phyloP scores from a whole-genome alignment of 2,797 vertebrate species.

The Phataginus tetradactyla region DNA sequence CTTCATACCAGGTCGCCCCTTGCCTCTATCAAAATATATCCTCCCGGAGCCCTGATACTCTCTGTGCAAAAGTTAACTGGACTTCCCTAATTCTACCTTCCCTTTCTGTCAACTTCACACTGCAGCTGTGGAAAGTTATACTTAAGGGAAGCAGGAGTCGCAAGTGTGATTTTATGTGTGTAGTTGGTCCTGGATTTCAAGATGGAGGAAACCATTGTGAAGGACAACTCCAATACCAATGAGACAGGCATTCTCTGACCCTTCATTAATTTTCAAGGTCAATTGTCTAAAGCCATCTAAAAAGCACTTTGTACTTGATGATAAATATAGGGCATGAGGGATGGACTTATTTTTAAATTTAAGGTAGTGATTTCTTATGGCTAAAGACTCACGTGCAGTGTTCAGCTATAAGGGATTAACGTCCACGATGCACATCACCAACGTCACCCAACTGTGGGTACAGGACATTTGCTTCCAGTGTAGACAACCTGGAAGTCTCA shows the following conservation, averaged over 20 bases:
- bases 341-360: conserved; percentile 13
- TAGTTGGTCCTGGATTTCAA: background rate
- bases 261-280: background rate
- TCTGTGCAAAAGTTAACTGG: background rate
- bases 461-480: background rate
- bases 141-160: background rate
- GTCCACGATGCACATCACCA: background rate
- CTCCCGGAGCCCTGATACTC: background rate
- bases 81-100: background rate
- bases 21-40: background rate
- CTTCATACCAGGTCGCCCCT: background rate
- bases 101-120: too few species aligned
- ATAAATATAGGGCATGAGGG: background rate
- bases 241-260: background rate
- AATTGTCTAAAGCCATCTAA: background rate
- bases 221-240: too few species aligned
- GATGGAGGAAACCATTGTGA: background rate
- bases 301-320: background rate
- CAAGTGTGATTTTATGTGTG: background rate
- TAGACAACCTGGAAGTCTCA: background rate
- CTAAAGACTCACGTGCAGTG: background rate
- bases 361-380: background rate
- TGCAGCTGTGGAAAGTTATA: background rate
- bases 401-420: background rate
- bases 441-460: too few species aligned